Evolutionary conservation across 2,113 vertebrate species (phyloP).

Genomic region (Percina caprodes): DNA sequence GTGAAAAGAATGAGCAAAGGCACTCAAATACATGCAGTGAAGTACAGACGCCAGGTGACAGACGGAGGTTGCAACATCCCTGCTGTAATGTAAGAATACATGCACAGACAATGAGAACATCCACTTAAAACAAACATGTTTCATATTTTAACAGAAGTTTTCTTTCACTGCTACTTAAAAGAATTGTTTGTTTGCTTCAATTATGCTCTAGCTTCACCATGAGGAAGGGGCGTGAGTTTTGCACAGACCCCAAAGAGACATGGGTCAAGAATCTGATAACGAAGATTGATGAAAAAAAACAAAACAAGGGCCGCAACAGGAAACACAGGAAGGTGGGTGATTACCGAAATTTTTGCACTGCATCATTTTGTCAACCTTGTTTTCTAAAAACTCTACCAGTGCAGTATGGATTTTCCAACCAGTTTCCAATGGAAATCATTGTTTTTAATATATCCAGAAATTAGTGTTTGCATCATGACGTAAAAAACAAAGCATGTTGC

Average conservation of each 20-base stretch:
- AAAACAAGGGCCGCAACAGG: fast-evolving
- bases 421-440: background rate
- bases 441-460: background rate
- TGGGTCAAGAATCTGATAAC: constrained; percentile 67
- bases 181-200: background rate
- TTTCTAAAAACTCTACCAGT: background rate
- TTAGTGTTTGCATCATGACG: background rate
- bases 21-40: constrained; percentile 4
- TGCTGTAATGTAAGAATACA: constrained; percentile 77
- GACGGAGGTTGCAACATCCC: constrained; percentile 84
- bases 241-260: constrained; percentile 61
- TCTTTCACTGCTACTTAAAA: background rate
- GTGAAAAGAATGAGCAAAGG: fast-evolving
- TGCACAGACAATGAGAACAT: background rate
- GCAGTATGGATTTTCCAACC: background rate
- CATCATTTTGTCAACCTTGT: background rate
- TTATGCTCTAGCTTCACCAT: constrained; percentile 70
- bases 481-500: background rate
- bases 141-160: background rate
- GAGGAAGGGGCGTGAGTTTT: constrained; percentile 59
- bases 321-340: constrained; percentile 16
- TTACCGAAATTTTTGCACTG: background rate
- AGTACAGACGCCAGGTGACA: constrained; percentile 70
- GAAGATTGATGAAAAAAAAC: background rate
- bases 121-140: background rate